Percentiles rank a stretch among this genome's conserved stretches.
These are phyloP conservation scores for Euclidia mi DNA, from an alignment of 2,888 invertebrate genomes.

Conservation along the genomic window DNA sequence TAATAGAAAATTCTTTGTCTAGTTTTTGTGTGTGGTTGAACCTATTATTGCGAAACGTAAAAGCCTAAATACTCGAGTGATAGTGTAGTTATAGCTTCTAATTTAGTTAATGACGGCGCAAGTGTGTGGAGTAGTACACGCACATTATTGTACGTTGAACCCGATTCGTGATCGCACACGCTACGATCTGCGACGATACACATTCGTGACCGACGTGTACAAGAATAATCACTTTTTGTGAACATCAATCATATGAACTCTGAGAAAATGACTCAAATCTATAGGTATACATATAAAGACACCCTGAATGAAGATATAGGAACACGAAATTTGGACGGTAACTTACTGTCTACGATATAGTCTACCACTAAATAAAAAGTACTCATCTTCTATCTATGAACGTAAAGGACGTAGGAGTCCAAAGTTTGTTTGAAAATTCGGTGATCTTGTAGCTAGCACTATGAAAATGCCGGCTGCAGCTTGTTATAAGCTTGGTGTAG, in stretches of 20 bases:
- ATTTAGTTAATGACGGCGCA: conserved; percentile 52
- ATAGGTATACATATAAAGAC: no score
- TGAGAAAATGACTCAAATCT: conserved; percentile 29
- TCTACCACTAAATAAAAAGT: no score
- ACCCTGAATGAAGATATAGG: no score
- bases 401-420: no score
- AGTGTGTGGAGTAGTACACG: conserved; percentile 41
- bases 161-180: conserved; percentile 58
- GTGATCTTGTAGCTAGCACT: no score
- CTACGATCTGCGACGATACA: conserved; percentile 51
- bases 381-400: no score
- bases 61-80: conserved; percentile 25
- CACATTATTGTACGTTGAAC: conserved; percentile 68
- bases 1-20: neutral
- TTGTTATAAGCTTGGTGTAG: no score
- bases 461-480: no score
- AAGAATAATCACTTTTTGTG: conserved; percentile 54
- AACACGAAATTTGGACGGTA: no score
- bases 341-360: no score
- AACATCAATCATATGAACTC: conserved; percentile 45
- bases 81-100: conserved; percentile 36
- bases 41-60: conserved; percentile 36
- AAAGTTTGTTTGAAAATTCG: no score
- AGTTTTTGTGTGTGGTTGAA: neutral
- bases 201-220: conserved; percentile 61